These are phyloP conservation scores for Actinopyga echinites DNA, from an alignment of 53 echinoderm and acorn worm genomes.

Conservation along the genomic window DNA sequence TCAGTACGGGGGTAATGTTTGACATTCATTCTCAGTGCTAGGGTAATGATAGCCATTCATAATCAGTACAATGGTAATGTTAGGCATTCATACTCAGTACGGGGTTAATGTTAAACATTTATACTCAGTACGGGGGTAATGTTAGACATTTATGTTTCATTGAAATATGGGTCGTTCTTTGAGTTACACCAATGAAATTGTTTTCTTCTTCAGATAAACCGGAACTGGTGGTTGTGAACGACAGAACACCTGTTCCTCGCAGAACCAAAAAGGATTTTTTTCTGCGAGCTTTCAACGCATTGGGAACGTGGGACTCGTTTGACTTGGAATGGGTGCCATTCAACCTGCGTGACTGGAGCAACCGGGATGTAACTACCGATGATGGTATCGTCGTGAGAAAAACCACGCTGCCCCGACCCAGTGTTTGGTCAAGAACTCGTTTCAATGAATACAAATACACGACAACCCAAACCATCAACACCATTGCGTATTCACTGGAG, in stretches of 20 bases:
- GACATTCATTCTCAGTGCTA: no score
- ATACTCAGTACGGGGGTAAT: no score
- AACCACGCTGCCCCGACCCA: not conserved
- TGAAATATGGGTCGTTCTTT: no score
- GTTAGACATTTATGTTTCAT: no score
- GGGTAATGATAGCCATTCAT: no score
- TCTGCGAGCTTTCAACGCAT: not conserved
- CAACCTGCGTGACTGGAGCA: not conserved
- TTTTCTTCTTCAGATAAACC: no score
- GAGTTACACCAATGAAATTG: no score
- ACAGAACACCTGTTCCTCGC: not conserved
- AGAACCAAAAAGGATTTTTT: not conserved
- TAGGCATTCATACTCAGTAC: no score
- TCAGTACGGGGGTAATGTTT: no score
- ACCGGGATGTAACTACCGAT: not conserved
- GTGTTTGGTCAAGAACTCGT: not conserved
- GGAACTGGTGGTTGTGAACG: not conserved
- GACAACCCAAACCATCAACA: not conserved
- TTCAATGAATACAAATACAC: constrained; percentile 8
- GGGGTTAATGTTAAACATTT: no score
- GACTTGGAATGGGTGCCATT: not conserved
- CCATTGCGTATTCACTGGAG: no score
- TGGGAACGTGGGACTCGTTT: not conserved
- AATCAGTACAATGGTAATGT: no score
- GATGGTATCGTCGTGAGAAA: not conserved